A percentile compares a stretch with the other conserved stretches of the same genome.
Conservation (phyloP, 2,797 vertebrate species). For the Orestias chungarensis region DNA sequence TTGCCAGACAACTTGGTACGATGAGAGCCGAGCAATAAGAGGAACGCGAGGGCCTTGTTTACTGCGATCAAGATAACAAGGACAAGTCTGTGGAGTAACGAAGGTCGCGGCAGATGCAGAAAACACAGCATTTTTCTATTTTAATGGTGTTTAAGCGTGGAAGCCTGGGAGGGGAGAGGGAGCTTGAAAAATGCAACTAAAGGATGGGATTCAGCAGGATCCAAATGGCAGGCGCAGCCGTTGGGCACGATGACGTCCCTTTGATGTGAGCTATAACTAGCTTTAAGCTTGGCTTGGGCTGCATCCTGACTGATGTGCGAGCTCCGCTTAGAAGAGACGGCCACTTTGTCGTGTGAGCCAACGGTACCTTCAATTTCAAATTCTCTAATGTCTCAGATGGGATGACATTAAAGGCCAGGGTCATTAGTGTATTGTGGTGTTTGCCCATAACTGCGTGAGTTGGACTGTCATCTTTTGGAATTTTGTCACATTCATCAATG, state of each 20-base stretch:
- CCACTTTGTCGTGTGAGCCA: conserved; percentile 69
- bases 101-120: conserved; percentile 65
- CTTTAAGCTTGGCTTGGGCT: conserved; percentile 67
- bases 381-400: conserved; percentile 79
- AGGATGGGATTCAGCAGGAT: conserved; percentile 72
- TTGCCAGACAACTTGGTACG: conserved; percentile 61
- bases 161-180: conserved; percentile 59
- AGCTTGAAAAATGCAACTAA: conserved; percentile 71
- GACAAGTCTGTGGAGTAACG: conserved; percentile 72
- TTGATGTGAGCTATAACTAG: conserved; percentile 82
- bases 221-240: conserved; percentile 78
- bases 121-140: conserved; percentile 75
- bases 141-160: conserved; percentile 78
- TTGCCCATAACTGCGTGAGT: conserved; percentile 55
- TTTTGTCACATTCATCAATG: conserved; percentile 74
- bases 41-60: conserved; percentile 70
- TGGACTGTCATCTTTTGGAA: conserved; percentile 72
- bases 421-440: conserved; percentile 76
- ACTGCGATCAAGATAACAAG: conserved; percentile 73
- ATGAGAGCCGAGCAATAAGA: conserved; percentile 49
- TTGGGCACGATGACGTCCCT: conserved; percentile 75
- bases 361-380: conserved; percentile 83
- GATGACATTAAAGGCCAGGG: conserved; percentile 67
- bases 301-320: conserved; percentile 73
- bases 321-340: conserved; percentile 62